Base-by-base conservation (phyloP, 2,113 vertebrate species). In the Hemicordylus capensis region DNA sequence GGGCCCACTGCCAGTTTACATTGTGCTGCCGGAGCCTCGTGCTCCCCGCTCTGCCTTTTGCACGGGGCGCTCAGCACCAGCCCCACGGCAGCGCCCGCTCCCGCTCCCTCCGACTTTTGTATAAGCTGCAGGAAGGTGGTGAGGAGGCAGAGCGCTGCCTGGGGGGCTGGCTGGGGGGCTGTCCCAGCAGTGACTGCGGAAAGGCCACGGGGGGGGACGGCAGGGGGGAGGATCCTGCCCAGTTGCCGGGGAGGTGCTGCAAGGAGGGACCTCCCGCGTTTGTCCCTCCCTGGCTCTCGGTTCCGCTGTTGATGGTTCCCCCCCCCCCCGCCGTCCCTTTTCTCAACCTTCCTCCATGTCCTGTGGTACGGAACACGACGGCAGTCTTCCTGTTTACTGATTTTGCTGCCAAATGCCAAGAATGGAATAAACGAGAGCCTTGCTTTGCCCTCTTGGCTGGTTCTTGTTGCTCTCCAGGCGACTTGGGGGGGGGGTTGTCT, bases 381-480 rank as follows among this genome's bases (percentile, higher is more conserved):
- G 64, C 81, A 9, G 0, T 17, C 14, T 2, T 67, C n/a, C 19
- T 78, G 46, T 58, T 58, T 22, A 0, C 0, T 1, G 51, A 66
- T 44, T 61, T 73, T 70, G 86, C 88, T 2, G 87, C 90, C 88
- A 89, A 78, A 90, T 87, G 90, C 70, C 87, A 91, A 73, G 46
- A 92, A n/a, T n/a, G n/a, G n/a, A 91, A 90, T 90, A 90, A 83
- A 91, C 89, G 7, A 42, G 7, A 48, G 81, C 79, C 86, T 90
- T 19, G 42, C 66, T 61, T 88, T 91, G 89, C 92, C 87, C 90
- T 90, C 92, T 90, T 76, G 59, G 44, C 0, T 0, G 0, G 2
- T 10, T 75, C 63, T 88, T 91, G 58, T 64, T 72, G 28, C 31
- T 10, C 15, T 54, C 48, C 11, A 6, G 42, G 75, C 3, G 37